Base-by-base conservation (phyloP, 1,140 invertebrate genomes). In the Ostrea denselamellosa region DNA sequence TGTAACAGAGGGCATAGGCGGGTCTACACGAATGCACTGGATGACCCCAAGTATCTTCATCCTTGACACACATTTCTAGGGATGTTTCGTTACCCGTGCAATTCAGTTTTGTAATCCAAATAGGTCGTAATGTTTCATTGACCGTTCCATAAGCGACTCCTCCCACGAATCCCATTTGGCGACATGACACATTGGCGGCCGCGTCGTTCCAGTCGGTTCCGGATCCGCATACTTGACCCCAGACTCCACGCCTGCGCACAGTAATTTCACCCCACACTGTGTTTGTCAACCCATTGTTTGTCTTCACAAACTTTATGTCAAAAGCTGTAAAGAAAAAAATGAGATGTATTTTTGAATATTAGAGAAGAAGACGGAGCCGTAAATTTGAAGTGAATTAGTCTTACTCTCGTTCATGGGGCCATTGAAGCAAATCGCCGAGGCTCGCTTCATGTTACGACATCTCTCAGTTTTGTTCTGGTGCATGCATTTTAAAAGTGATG, bases 21-120 rank as follows among this genome's bases (percentile, higher is more conserved):
- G 91, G 90, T 77, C 83, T 88, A 87, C 90, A 92, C 4, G 90
- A 90, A n/a, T 89, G 68, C 12, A 86, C 87, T 3, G 88, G 89
- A 71, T 87, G 68, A n/a, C 92, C 92, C 92, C 91, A 92, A 10
- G 87, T 86, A 22, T 85, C 87, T 12, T 85, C 51, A 19, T 83
- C 86, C 28, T 89, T 54, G 2, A 90, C 90, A 90, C 92, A 93
- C 14, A 91, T 51, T 12, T 92, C 87, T 19, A 92, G 86, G 52
- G 87, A 90, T 7, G 56, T 86, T 81, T 93, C 92, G 8, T 54
- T 89, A 10, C 91, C 92, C 19, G 85, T 91, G 86, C 92, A 92
- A 85, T 90, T 92, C 25, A 91, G 65, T 87, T 97, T 96, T 91
- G 97, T 97, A 90, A 98, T 96, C 93, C 97, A 96, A 54, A 96